A percentile compares a stretch with the other conserved stretches of the same genome.
Conservation (phyloP, 2,113 vertebrate species). For the Todiramphus chloris region DNA sequence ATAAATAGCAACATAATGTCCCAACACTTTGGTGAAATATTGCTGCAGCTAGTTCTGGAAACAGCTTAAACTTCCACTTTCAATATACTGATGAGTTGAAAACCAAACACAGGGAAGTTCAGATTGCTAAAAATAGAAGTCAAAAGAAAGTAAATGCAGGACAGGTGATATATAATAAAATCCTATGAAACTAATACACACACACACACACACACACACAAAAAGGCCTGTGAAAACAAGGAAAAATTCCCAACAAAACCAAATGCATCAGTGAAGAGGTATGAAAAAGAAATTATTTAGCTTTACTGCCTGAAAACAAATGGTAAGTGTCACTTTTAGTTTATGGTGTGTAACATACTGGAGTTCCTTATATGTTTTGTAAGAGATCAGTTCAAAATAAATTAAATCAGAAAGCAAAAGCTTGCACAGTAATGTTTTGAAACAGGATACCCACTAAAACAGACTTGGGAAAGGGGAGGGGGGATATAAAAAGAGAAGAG, state of each 20-base stretch:
- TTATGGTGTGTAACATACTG: neutral
- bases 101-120: neutral
- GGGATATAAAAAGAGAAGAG: neutral
- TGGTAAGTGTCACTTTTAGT: neutral
- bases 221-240: neutral
- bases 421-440: neutral
- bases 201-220: neutral
- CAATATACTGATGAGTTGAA: neutral
- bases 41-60: neutral
- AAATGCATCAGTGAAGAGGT: neutral
- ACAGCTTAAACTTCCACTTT: neutral
- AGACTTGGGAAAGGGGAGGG: neutral
- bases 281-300: neutral
- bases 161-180: neutral
- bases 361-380: neutral
- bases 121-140: neutral
- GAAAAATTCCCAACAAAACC: neutral
- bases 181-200: neutral
- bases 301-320: conserved; percentile 27
- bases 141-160: neutral
- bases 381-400: neutral
- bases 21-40: neutral
- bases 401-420: neutral
- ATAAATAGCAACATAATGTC: neutral
- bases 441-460: conserved; percentile 3